A percentile compares a stretch with the other conserved stretches of the same genome.
Conservation (phyloP, 2,797 vertebrate species). For the Danio jaintianensis region DNA sequence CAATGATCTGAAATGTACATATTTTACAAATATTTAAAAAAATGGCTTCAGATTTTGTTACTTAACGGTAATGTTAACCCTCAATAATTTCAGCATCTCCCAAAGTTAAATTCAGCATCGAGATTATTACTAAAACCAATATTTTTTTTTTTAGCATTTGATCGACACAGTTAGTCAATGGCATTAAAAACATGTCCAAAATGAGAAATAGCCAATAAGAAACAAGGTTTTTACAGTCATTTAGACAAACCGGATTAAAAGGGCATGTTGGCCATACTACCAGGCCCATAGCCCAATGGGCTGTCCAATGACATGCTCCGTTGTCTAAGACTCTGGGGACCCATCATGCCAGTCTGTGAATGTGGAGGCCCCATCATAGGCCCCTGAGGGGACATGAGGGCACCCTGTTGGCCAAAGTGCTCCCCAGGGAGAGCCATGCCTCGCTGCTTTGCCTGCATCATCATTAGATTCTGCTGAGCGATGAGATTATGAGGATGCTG, state of each 20-base stretch:
- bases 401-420: constrained; percentile 88
- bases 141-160: constrained; percentile 67
- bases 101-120: constrained; percentile 67
- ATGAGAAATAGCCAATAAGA: constrained; percentile 64
- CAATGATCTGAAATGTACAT: constrained; percentile 81
- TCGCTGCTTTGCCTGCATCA: constrained; percentile 96
- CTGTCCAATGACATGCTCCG: constrained; percentile 95
- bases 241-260: constrained; percentile 79
- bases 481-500: constrained; percentile 93
- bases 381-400: constrained; percentile 91
- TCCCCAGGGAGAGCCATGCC: constrained; percentile 88
- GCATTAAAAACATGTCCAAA: constrained; percentile 71
- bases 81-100: constrained; percentile 64
- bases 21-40: constrained; percentile 83
- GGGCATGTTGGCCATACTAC: constrained; percentile 93
- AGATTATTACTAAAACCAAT: constrained; percentile 65
- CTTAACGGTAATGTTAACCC: constrained; percentile 72
- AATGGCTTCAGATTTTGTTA: constrained; percentile 80
- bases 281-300: constrained; percentile 90
- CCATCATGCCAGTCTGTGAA: constrained; percentile 92
- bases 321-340: constrained; percentile 91
- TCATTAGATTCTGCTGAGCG: constrained; percentile 96
- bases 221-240: constrained; percentile 63
- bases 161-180: constrained; percentile 67
- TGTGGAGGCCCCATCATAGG: constrained; percentile 89